Base-by-base conservation (phyloP, 2,888 invertebrate genomes). In the Pollenia angustigena region DNA sequence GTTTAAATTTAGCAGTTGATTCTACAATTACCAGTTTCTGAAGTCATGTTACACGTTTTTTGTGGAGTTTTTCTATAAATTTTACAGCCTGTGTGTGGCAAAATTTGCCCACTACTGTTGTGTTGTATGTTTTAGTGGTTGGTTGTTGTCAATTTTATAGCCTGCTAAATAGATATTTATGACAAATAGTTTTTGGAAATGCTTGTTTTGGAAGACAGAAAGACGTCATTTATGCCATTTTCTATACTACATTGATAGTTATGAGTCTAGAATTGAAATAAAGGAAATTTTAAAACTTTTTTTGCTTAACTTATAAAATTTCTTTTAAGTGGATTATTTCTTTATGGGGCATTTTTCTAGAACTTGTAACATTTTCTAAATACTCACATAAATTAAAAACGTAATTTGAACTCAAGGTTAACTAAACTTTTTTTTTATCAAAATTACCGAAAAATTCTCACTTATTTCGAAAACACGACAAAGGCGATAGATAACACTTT, bases 221-320 rank as follows among this genome's bases (percentile, higher is more conserved):
- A 83, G 87, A 81, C 84, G 87, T 87, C 84, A 84, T 86, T 42
- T 80, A 62, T 66, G 71, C 42, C 60, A 78, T 80, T 81, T 81
- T 50, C 52, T 64, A 68, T 75, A 18, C 54, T 54, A 58, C 56
- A 62, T 46, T 62, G 40, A 71, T 42, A 12, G 18, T 60, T 23
- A 60, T 16, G 16, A 48, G 18, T 62, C 54, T 46, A 14, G 32
- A 7, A 14, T 46, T 16, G 18, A 40, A 52, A 42, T 46, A 46
- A 9, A 10, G 32, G 52, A n/a, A 54, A 44, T 52, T 75, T 66
- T 40, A 2, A 7, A 23, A 3, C 11, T 66, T 11, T 16, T 48
- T 2, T 48, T 50, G 16, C n/a, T 10, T 16, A 64, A 69, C 32
- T 42, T 12, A 16, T 40, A 10, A 69, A 54, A 68, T 10, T 54